Base-by-base conservation (phyloP, 2,888 invertebrate genomes). In the Drosophila anceps region DNA sequence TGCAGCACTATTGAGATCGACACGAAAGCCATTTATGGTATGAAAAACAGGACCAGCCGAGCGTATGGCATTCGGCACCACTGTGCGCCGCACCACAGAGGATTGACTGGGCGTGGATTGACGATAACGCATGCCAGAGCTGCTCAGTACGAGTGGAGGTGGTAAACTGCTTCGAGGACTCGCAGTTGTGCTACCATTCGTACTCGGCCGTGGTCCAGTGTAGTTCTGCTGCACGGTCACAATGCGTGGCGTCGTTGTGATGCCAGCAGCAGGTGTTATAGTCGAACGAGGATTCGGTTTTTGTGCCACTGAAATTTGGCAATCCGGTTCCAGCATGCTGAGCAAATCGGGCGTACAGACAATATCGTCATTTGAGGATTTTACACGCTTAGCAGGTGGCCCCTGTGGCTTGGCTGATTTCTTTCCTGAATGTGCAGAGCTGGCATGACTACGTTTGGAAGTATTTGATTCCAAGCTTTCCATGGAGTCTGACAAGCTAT, bases 301-400 rank as follows among this genome's bases (percentile, higher is more conserved):
- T n/a, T 75, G 73, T 0, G 88, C 18, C 5, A 92, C 88, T 1
- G 93, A 92, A 13, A 92, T 82, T 73, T 92, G 92, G 63, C 92
- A 92, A 60, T 93, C 93, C 0, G 92, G 92, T 44, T 92, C 92
- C 12, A 93, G 70, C 91, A 93, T 92, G 67, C 92, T 92, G 4
- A 93, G 74, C 29, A 93, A 77, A 90, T 95, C 95, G 0, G 95
- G 95, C 1, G 95, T 95, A 74, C 95, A 95, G 20, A 95, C 95
- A 15, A 95, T 94, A 79, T 95, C 94, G 70, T 92, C 92, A 51
- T 92, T 92, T 0, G 90, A 87, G 4, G 79, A 72, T 72, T 92
- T 93, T 0, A 73, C 37, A 13, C 89, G 89, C 57, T 92, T 92
- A 0, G 88, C 43, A 0, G 71, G 65, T 5, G 69, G 57, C 7